Percentiles rank a stretch among this genome's conserved stretches.
These are phyloP conservation scores for Paguma larvata DNA, from an alignment of 2,797 vertebrate species.

Conservation along the genomic window DNA sequence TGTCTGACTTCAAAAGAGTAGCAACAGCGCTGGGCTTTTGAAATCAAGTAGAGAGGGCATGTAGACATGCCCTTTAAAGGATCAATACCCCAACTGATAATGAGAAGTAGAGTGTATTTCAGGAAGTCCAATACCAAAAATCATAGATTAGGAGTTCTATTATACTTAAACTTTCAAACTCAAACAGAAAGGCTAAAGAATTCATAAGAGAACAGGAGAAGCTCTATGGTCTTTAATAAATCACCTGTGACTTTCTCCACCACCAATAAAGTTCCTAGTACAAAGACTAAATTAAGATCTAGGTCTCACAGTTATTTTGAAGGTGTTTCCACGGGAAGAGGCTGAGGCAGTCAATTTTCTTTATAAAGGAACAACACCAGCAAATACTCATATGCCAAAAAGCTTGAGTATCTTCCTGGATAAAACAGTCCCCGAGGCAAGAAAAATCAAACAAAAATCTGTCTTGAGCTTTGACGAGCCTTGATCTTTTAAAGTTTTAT, in stretches of 20 bases:
- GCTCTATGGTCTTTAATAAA: conserved; percentile 40
- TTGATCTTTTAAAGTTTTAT: conserved; percentile 44
- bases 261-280: not conserved
- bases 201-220: conserved; percentile 21
- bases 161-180: conserved; percentile 52
- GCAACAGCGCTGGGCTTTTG: not conserved
- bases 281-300: conserved; percentile 48
- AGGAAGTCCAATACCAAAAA: conserved; percentile 36
- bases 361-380: not conserved
- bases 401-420: not conserved
- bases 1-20: conserved; percentile 36
- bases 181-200: conserved; percentile 31
- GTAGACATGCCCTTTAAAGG: conserved; percentile 1
- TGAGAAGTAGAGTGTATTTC: conserved; percentile 58
- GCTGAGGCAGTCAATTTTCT: conserved; percentile 8
- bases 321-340: conserved; percentile 2
- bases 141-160: conserved; percentile 30
- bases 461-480: not conserved
- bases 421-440: conserved; percentile 31
- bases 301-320: not conserved
- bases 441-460: conserved; percentile 36
- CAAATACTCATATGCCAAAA: not conserved
- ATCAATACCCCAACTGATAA: conserved; percentile 60
- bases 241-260: not conserved
- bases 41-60: not conserved